These are phyloP conservation scores for Tetanocera ferruginea DNA, from an alignment of 2,888 invertebrate species.

Conservation along the genomic window DNA sequence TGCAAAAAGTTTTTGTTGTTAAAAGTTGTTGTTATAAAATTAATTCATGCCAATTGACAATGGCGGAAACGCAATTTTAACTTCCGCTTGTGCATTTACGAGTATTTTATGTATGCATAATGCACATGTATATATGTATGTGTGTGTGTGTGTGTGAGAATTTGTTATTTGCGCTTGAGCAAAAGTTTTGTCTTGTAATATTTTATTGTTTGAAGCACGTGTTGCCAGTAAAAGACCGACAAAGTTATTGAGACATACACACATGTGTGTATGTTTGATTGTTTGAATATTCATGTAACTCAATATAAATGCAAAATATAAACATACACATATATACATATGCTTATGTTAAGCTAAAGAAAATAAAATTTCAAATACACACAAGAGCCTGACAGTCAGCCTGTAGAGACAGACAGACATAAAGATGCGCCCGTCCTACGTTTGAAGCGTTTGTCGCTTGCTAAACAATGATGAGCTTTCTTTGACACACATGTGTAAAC, in stretches of 20 bases:
- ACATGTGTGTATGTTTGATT: neutral
- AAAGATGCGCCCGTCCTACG: no score
- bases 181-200: neutral
- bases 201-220: neutral
- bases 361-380: neutral
- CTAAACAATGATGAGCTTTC: no score
- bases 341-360: neutral
- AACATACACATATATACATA: neutral
- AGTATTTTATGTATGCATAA: neutral
- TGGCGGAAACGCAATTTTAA: constrained; percentile 18
- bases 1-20: neutral
- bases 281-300: neutral
- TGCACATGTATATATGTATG: neutral
- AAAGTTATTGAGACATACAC: neutral
- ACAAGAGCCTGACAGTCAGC: no score
- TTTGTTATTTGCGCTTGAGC: neutral
- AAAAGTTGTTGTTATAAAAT: constrained; percentile 17
- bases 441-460: neutral
- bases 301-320: neutral
- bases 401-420: no score
- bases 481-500: no score
- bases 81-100: constrained; percentile 7
- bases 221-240: neutral
- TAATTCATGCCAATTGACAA: constrained; percentile 31
- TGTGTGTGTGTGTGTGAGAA: neutral